Conservation (phyloP, 2,888 invertebrate genomes). For the Arge pagana region DNA sequence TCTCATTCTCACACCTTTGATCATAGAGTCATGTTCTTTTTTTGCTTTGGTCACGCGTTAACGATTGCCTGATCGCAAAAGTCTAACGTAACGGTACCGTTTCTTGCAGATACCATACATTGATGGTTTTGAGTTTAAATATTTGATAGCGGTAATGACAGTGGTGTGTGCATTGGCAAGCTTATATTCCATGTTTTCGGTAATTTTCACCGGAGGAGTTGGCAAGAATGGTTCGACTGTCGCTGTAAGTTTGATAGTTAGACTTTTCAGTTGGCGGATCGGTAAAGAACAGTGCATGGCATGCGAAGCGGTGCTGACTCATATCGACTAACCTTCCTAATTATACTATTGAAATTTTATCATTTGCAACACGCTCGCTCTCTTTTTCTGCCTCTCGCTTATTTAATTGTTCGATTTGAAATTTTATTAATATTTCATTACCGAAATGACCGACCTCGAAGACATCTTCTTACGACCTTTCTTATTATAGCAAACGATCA, state of each 20-base stretch:
- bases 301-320: slow-evolving; percentile 46
- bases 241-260: slow-evolving; percentile 76
- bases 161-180: slow-evolving; percentile 73
- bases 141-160: slow-evolving; percentile 76
- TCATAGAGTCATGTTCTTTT: neutral
- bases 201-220: slow-evolving; percentile 81
- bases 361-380: too few relatives aligned
- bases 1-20: neutral
- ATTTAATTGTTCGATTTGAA: too few relatives aligned
- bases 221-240: slow-evolving; percentile 99
- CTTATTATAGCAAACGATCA: too few relatives aligned
- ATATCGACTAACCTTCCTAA: slow-evolving; percentile 17
- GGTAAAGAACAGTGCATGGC: slow-evolving; percentile 53
- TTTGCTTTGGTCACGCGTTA: neutral
- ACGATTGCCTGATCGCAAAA: slow-evolving; percentile 8
- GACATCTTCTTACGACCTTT: too few relatives aligned
- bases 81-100: slow-evolving; percentile 23
- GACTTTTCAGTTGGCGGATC: slow-evolving; percentile 33
- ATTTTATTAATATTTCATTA: too few relatives aligned
- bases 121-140: slow-evolving; percentile 75
- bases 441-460: too few relatives aligned
- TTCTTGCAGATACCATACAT: slow-evolving; percentile 62
- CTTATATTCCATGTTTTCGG: slow-evolving; percentile 72
- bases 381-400: too few relatives aligned
- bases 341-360: slow-evolving; percentile 32